Evolutionary conservation across 2,888 invertebrate species (phyloP).

Genomic region (Chymomyza fuscimana): DNA sequence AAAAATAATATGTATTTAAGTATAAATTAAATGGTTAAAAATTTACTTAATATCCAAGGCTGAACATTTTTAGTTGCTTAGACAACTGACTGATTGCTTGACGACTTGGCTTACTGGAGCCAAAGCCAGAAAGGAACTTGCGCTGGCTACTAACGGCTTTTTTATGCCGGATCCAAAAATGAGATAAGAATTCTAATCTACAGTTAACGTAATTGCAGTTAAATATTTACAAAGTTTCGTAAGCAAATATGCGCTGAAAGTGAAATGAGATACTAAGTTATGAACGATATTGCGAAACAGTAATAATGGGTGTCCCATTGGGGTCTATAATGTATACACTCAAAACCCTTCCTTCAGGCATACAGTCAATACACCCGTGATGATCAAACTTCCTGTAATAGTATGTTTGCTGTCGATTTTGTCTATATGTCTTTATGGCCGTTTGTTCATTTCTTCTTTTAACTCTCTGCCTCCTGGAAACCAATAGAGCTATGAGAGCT

Average conservation of each 20-base stretch:
- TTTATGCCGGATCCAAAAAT: neutral
- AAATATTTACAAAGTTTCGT: constrained; percentile 9
- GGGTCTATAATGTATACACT: too few relatives aligned
- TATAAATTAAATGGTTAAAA: constrained; percentile 19
- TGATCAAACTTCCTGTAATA: too few relatives aligned
- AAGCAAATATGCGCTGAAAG: constrained; percentile 46
- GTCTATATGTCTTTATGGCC: too few relatives aligned
- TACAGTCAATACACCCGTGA: too few relatives aligned
- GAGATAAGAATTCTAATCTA: neutral
- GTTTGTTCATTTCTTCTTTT: too few relatives aligned
- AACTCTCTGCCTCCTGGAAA: too few relatives aligned
- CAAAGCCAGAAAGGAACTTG: neutral
- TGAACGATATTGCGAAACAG: neutral
- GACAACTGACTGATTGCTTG: constrained; percentile 11
- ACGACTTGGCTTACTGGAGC: neutral
- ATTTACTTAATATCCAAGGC: constrained; percentile 12
- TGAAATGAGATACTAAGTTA: constrained; percentile 45
- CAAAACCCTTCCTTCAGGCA: too few relatives aligned
- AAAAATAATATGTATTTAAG: neutral
- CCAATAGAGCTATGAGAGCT: too few relatives aligned
- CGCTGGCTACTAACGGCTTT: neutral
- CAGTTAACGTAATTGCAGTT: neutral
- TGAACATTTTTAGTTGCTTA: constrained; percentile 1
- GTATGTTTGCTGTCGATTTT: too few relatives aligned
- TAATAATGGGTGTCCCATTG: neutral